phyloP scores from a whole-genome alignment of 2,888 invertebrate genomes.

The Hanleya hanleyi region DNA sequence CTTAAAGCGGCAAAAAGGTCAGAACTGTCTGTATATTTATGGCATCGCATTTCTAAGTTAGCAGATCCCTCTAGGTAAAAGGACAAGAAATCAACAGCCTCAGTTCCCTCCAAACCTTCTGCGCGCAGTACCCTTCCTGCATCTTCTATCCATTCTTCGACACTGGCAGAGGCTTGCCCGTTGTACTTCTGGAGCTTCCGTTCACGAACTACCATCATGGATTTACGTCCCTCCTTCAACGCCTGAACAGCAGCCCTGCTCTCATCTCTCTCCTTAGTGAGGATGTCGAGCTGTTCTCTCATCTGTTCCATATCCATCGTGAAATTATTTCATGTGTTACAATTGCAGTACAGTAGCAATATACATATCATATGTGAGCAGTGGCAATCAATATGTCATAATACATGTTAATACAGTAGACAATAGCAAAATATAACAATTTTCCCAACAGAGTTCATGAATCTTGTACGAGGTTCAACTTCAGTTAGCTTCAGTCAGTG shows the following conservation, averaged over 20 bases:
- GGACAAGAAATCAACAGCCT: background rate
- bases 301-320: background rate
- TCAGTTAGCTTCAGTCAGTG: no score
- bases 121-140: background rate
- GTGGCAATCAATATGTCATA: no score
- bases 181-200: background rate
- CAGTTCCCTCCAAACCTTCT: background rate
- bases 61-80: background rate
- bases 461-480: no score
- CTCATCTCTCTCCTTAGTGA: background rate
- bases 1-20: background rate
- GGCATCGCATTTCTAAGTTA: background rate
- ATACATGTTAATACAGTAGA: no score
- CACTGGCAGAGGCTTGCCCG: background rate
- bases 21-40: background rate
- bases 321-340: no score
- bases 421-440: no score
- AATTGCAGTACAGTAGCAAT: no score
- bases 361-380: no score
- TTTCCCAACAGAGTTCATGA: no score
- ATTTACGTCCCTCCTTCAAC: background rate
- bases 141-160: conserved; percentile 5
- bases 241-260: background rate
- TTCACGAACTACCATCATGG: background rate
- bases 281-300: background rate